Evolutionary conservation across 2,888 invertebrate genomes (phyloP), one percentile per base, ranked within the genome.

Genomic region (Lottia gigantea): DNA sequence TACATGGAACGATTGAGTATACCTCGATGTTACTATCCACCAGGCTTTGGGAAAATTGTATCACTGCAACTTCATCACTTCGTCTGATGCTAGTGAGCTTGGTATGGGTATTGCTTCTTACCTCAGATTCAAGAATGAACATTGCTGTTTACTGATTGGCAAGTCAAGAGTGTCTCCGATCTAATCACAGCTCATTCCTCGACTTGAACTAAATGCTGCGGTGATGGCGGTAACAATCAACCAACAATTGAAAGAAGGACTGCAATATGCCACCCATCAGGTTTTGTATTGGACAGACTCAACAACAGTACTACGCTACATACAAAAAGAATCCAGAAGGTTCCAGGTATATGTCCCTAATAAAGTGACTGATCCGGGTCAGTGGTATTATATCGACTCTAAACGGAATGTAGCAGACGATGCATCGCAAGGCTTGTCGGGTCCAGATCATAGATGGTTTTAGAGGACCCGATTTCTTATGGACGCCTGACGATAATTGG

Each of bases 401-500:
- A 49, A 49, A 19, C 49, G 16, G n/a, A 49, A 49, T 49, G 4
- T 19, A 49, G 7, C 4, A 16, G 49, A 49, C 19, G 49, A 49
- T 49, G 49, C 49, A 4, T 49, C 49, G 14, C 49, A 14, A n/a
- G 49, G n/a, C n/a, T n/a, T 49, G 16, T 49, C 49, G 6, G 6
- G n/a, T n/a, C 14, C 6, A n/a, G 49, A 55, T 19, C 67, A 68
- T 16, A 12, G 49, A 7, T 70, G 70, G 70, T 47, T 23, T n/a
- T n/a, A 67, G 45, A 19, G 70, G 70, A 12, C 66, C 70, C 15
- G 67, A 69, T 14, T 70, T 70, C 31, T 31, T 70, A 19, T 67
- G 62, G 68, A 61, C 23, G 46, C 19, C 19, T 12, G 67, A 70
- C 3, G 14, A 15, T 23, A 31, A 68, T 14, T 70, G 70, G 67